Base-by-base conservation (phyloP, 30 jellyfish, hydroid and myxozoan species). In the Catostylus mosaicus region DNA sequence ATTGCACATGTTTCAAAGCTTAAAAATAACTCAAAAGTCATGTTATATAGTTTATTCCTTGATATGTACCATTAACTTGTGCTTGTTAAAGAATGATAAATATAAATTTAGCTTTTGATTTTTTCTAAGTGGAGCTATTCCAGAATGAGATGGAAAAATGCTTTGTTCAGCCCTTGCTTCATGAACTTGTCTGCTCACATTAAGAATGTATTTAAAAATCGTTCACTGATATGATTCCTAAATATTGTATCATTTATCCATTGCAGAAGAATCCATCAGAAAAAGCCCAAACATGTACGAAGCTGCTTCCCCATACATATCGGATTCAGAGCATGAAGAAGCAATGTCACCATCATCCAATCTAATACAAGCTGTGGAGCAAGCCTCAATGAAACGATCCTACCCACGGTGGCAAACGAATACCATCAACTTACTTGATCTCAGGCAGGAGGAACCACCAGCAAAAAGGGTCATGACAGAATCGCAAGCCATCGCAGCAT, bases 261-360 rank as follows among this genome's bases (percentile, higher is more conserved):
- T 36, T 37, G n/a, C 1, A 65, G 92, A 56, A 4, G 73, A 68
- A n/a, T 29, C 30, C 1, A 27, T 66, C 1, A 27, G 69, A 48
- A 11, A 22, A 1, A 70, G 85, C 65, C 85, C 86, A 0, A 82
- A 61, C 86, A 51, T 82, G 85, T 68, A 64, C 37, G 75, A 82
- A 19, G 82, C 80, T 24, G 80, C 92, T 4, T 82, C 71, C 3
- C 83, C 84, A 18, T 16, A 30, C 9, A n/a, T 31, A 26, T 67
- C 82, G 0, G 80, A 63, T 31, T 48, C 66, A 12, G 71, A 48
- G 7, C 45, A 47, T 33, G 67, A 20, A 12, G 71, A 45, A 18
- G 74, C 60, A 1, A 6, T 0, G 35, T 64, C 81, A 11, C 82
- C 89, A 1, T 30, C 85, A 24, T 22, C 12, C 0, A 51, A 26